Percentiles rank a stretch among this genome's conserved stretches.
Evolutionary conservation across 2,888 invertebrate species (phyloP).

Genomic region (Julus scandinavius): DNA sequence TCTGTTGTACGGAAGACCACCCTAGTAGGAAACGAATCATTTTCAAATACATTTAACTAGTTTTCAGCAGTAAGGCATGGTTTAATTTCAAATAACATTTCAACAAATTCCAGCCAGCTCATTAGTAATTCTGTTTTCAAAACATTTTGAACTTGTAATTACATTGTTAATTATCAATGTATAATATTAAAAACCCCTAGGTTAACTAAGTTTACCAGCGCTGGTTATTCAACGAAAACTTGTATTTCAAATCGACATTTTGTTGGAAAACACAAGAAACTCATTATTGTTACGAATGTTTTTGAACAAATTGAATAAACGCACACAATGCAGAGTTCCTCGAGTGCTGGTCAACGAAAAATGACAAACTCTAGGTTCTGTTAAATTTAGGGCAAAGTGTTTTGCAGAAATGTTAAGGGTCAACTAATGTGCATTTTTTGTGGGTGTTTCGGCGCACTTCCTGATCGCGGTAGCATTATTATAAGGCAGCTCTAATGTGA

Average conservation of each 20-base stretch:
- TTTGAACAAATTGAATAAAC: neutral
- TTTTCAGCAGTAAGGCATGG: neutral
- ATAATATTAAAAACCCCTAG: neutral
- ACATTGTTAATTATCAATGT: neutral
- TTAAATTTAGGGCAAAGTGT: neutral
- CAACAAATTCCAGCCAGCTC: neutral
- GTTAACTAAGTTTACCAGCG: neutral
- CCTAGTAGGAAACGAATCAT: conserved; percentile 23
- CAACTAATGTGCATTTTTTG: neutral
- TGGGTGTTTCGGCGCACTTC: neutral
- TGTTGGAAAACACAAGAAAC: neutral
- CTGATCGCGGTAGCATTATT: neutral
- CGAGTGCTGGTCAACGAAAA: neutral
- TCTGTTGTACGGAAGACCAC: conserved; percentile 25
- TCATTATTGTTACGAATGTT: neutral
- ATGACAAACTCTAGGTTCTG: neutral
- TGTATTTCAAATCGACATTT: neutral
- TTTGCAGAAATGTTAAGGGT: neutral
- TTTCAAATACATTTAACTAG: neutral
- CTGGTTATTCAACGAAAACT: neutral
- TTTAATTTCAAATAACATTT: conserved; percentile 14
- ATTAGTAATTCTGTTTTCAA: neutral
- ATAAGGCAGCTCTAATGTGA: neutral
- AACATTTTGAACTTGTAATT: neutral
- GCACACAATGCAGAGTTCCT: neutral